phyloP scores from a whole-genome alignment of 1,140 invertebrate genomes.

The Drosophila quadrilineata region DNA sequence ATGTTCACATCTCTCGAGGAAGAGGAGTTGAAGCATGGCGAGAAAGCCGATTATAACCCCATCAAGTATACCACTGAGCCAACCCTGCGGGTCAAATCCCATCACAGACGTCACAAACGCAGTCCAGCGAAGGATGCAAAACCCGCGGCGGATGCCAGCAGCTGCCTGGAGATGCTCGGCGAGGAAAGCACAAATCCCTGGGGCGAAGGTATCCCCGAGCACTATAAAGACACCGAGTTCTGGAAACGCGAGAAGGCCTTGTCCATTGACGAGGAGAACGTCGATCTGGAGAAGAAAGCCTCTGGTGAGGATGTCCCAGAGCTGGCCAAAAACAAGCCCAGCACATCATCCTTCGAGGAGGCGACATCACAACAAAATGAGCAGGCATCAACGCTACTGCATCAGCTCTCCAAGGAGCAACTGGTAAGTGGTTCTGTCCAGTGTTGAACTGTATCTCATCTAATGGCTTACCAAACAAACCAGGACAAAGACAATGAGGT shows the following conservation, averaged over 20 bases:
- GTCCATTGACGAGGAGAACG: slow-evolving; percentile 75
- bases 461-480: slow-evolving; percentile 17
- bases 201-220: slow-evolving; percentile 72
- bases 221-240: slow-evolving; percentile 79
- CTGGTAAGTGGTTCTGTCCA: slow-evolving; percentile 36
- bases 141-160: slow-evolving; percentile 14
- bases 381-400: slow-evolving; percentile 46
- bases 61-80: slow-evolving; percentile 75
- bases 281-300: slow-evolving; percentile 46
- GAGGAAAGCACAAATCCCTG: slow-evolving; percentile 74
- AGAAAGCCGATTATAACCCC: slow-evolving; percentile 65
- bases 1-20: slow-evolving; percentile 85
- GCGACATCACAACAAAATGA: slow-evolving; percentile 65
- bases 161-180: slow-evolving; percentile 68
- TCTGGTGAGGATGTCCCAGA: slow-evolving; percentile 40
- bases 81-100: slow-evolving; percentile 56
- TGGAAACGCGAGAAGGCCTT: slow-evolving; percentile 76
- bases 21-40: slow-evolving; percentile 82
- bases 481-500: no score
- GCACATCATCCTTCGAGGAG: slow-evolving; percentile 68
- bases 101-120: slow-evolving; percentile 69
- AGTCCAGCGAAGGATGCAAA: slow-evolving; percentile 70
- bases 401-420: slow-evolving; percentile 54
- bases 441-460: neutral
- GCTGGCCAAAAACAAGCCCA: slow-evolving; percentile 47